A percentile compares a stretch with the other conserved stretches of the same genome.
Conservation (phyloP, 1,140 invertebrate species). For the Hyles vespertilio region DNA sequence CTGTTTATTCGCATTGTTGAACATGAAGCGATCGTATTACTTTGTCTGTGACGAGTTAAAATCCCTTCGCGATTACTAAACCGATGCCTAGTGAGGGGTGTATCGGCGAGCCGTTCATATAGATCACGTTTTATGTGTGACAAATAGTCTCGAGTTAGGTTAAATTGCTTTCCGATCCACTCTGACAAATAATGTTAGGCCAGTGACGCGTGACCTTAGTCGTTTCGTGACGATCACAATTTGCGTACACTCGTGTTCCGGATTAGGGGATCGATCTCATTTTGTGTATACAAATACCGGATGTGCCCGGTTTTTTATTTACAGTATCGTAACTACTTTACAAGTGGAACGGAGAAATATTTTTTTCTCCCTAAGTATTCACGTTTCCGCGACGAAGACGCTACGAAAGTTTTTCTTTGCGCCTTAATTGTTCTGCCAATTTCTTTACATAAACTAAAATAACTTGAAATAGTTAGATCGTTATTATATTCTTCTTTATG, state of each 20-base stretch:
- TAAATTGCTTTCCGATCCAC: slow-evolving; percentile 71
- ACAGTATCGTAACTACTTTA: slow-evolving; percentile 30
- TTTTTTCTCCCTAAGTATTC: slow-evolving; percentile 21
- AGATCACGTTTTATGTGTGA: slow-evolving; percentile 71
- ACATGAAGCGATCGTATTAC: neutral
- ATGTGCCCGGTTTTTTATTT: slow-evolving; percentile 35
- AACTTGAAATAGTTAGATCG: neutral
- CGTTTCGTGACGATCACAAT: slow-evolving; percentile 56
- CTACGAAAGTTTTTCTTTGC: slow-evolving; percentile 13
- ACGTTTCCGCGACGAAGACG: slow-evolving; percentile 14
- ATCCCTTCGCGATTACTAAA: slow-evolving; percentile 12
- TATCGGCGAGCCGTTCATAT: slow-evolving; percentile 47
- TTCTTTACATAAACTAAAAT: slow-evolving; percentile 10
- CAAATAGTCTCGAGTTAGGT: slow-evolving; percentile 68
- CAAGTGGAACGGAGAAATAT: slow-evolving; percentile 27
- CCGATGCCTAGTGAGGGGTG: slow-evolving; percentile 21
- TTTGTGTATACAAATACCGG: slow-evolving; percentile 36
- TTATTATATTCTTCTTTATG: no score
- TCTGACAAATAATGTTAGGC: slow-evolving; percentile 68
- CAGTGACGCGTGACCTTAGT: slow-evolving; percentile 58
- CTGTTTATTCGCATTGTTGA: no score
- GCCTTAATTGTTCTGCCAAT: slow-evolving; percentile 12
- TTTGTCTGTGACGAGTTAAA: slow-evolving; percentile 17
- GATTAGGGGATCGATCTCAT: slow-evolving; percentile 29
- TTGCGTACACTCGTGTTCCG: slow-evolving; percentile 39